Evolutionary conservation across 2,113 vertebrate species (phyloP).

Genomic region (Elephas maximus): DNA sequence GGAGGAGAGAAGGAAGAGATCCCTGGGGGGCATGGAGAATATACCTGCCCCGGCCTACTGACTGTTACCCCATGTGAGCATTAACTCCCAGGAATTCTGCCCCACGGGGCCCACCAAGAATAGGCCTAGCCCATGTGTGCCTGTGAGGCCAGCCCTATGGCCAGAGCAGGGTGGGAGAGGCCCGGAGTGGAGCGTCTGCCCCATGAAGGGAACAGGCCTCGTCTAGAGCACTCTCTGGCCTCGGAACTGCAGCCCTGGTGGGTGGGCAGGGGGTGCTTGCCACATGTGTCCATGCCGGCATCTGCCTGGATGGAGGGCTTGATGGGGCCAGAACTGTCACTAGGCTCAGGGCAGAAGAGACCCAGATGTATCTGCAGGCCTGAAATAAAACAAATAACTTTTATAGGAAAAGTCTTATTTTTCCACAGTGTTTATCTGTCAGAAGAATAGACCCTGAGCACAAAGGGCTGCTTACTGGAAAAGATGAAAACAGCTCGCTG

Average conservation of each 20-base stretch:
- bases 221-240: background rate
- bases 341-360: conserved; percentile 61
- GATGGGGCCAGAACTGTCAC: conserved; percentile 43
- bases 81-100: background rate
- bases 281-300: rapidly evolving
- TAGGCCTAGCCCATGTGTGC: background rate
- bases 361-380: conserved; percentile 80
- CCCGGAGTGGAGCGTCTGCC: background rate
- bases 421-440: conserved; percentile 85
- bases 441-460: conserved; percentile 85
- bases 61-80: background rate
- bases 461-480: conserved; percentile 90
- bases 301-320: background rate
- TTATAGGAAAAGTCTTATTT: conserved; percentile 84
- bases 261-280: background rate
- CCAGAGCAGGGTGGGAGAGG: background rate
- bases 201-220: background rate
- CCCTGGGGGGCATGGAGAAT: background rate
- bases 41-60: rapidly evolving
- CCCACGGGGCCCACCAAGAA: background rate
- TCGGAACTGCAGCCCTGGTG: background rate
- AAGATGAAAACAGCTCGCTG: conserved; percentile 88
- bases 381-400: conserved; percentile 79
- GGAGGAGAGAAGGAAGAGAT: background rate
- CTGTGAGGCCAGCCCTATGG: background rate